Base-by-base conservation (phyloP, 2,113 vertebrate species). In the Phaethornis superciliosus region DNA sequence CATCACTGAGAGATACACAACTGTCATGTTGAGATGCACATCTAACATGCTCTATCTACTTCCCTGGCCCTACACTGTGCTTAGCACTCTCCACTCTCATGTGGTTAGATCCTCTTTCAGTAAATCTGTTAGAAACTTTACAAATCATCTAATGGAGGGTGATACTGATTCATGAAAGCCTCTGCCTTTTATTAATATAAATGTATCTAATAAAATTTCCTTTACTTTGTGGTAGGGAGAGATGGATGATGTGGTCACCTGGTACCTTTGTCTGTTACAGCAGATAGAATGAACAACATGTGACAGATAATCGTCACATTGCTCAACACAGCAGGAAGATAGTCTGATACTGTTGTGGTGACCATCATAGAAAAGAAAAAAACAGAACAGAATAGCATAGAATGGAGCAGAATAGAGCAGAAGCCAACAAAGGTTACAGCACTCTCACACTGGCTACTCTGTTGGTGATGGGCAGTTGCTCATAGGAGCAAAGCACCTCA, bases 391-490 rank as follows among this genome's bases (percentile, higher is more conserved):
- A 70, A 52, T 1, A 37, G 47, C 42, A 24, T 1, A 58, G 58
- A 71, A 33, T 22, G 22, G 44, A 59, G 63, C 2, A 52, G 65
- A 80, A 47, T 19, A 67, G 33, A 58, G 21, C 27, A 74, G 63
- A 88, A 76, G 47, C 47, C 49, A 20, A 1, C 0, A 0, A 56
- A 62, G 58, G 27, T 44, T 70, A 26, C n/a, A 46, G 26, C 46
- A 54, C 1, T 47, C 47, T 82, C 55, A 24, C 0, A 0, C 47
- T 86, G 65, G n/a, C 3, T 21, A 4, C 51, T 54, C 10, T n/a
- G 40, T 24, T 82, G 44, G 4, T 76, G 37, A 10, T 58, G 70
- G 47, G 52, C 55, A 63, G 63, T 30, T n/a, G n/a, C n/a, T n/a
- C 63, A 46, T 46, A 63, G 71, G n/a, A 92, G 59, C 35, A 80